phyloP scores from a whole-genome alignment of 2,888 invertebrate genomes.

The Erpobdella octoculata region DNA sequence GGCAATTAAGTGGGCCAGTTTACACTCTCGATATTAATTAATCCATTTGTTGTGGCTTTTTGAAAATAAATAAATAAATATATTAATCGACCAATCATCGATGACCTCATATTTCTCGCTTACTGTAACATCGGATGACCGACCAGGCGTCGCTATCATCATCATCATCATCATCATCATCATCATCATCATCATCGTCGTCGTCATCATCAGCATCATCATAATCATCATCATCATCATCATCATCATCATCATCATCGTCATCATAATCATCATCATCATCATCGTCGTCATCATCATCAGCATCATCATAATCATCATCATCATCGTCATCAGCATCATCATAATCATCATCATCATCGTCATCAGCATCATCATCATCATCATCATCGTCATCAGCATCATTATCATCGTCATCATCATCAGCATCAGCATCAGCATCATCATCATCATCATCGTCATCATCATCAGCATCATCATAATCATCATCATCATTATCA shows the following conservation, averaged over 20 bases:
- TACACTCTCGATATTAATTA: no score
- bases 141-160: constrained; percentile 12
- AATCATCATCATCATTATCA: constrained; percentile 13
- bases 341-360: no score
- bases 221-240: constrained; percentile 18
- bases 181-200: constrained; percentile 19
- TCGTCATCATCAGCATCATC: constrained; percentile 18
- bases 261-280: neutral
- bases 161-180: neutral
- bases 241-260: neutral
- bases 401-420: neutral
- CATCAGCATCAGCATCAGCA: neutral
- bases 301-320: neutral
- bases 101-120: no score
- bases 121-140: no score
- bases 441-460: constrained; percentile 4
- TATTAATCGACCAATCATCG: no score
- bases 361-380: neutral
- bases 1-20: no score
- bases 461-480: constrained; percentile 16
- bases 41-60: no score
- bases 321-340: neutral
- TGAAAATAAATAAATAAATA: no score
- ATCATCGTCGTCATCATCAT: neutral
- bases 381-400: neutral